A percentile compares a stretch with the other conserved stretches of the same genome.
phyloP scores from a whole-genome alignment of 1,140 invertebrate genomes.

The Vollenhovia emeryi region DNA sequence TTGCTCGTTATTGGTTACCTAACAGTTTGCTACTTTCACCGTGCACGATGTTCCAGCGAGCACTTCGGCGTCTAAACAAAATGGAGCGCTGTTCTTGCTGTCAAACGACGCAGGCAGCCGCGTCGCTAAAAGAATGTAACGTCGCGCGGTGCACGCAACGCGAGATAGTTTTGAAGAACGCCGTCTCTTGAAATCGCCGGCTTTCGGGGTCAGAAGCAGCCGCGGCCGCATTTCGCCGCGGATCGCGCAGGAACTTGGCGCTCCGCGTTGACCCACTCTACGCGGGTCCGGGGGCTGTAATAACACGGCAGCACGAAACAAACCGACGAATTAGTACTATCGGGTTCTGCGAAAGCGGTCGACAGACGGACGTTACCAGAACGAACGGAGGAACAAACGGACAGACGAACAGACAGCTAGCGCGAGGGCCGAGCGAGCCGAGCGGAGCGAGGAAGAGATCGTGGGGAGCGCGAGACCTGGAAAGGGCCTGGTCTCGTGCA shows the following conservation, averaged over 20 bases:
- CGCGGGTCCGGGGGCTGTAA: constrained; percentile 70
- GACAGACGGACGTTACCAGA: constrained; percentile 71
- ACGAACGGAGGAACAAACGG: constrained; percentile 42
- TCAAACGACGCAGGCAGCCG: background rate
- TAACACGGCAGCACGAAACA: constrained; percentile 81
- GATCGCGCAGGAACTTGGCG: constrained; percentile 49
- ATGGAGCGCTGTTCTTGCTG: background rate
- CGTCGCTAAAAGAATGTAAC: background rate
- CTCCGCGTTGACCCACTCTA: constrained; percentile 62
- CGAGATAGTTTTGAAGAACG: constrained; percentile 14
- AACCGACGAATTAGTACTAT: constrained; percentile 79
- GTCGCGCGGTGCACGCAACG: background rate
- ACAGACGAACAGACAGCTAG: constrained; percentile 71
- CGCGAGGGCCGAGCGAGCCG: constrained; percentile 50
- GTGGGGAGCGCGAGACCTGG: constrained; percentile 70
- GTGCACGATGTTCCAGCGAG: background rate
- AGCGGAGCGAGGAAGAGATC: constrained; percentile 60
- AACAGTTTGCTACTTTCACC: constrained; percentile 23
- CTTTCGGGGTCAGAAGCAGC: constrained; percentile 63
- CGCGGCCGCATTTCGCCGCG: constrained; percentile 53
- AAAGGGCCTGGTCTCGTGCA: constrained; percentile 79
- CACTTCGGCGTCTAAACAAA: background rate
- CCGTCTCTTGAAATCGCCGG: constrained; percentile 46
- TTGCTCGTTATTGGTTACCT: constrained; percentile 26
- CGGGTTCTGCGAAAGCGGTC: constrained; percentile 76